Percentiles rank a stretch among this genome's conserved stretches.
Conservation (phyloP, 2,888 invertebrate species). For the Tetragonisca angustula region DNA sequence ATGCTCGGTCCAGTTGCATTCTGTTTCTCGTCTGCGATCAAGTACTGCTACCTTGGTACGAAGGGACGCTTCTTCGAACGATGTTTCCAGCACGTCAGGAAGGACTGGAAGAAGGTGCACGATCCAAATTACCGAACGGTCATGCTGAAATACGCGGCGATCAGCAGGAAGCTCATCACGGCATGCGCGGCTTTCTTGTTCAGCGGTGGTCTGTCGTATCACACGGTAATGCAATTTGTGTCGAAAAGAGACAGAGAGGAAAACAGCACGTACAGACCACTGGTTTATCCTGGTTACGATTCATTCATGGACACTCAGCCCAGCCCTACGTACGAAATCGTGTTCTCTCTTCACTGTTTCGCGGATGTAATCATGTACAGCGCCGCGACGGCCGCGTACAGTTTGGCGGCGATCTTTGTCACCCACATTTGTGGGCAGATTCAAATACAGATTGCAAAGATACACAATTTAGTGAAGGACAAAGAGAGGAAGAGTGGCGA, state of each 20-base stretch:
- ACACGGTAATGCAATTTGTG: slow-evolving; percentile 48
- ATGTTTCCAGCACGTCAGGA: slow-evolving; percentile 65
- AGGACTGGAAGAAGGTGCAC: slow-evolving; percentile 63
- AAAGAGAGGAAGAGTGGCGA: neutral
- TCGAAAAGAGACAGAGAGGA: slow-evolving; percentile 13
- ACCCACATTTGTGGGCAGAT: slow-evolving; percentile 70
- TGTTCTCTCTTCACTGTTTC: slow-evolving; percentile 58
- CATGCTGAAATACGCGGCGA: slow-evolving; percentile 66
- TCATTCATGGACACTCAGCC: slow-evolving; percentile 55
- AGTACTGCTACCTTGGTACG: slow-evolving; percentile 64
- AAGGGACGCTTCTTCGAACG: slow-evolving; percentile 3
- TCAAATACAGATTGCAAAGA: slow-evolving; percentile 51
- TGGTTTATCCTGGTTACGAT: slow-evolving; percentile 67
- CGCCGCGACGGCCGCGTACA: slow-evolving; percentile 58
- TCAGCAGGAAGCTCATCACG: slow-evolving; percentile 63
- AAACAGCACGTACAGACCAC: slow-evolving; percentile 60
- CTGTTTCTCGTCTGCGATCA: slow-evolving; percentile 54
- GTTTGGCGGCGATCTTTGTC: slow-evolving; percentile 65
- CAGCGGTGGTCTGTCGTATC: slow-evolving; percentile 54
- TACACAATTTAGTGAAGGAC: slow-evolving; percentile 16
- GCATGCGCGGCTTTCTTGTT: slow-evolving; percentile 61
- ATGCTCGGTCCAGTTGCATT: slow-evolving; percentile 52
- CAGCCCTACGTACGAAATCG: slow-evolving; percentile 68
- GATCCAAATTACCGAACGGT: slow-evolving; percentile 45
- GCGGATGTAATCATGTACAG: slow-evolving; percentile 53